Base-by-base conservation (phyloP, 2,888 invertebrate genomes). In the Callimorpha dominula region DNA sequence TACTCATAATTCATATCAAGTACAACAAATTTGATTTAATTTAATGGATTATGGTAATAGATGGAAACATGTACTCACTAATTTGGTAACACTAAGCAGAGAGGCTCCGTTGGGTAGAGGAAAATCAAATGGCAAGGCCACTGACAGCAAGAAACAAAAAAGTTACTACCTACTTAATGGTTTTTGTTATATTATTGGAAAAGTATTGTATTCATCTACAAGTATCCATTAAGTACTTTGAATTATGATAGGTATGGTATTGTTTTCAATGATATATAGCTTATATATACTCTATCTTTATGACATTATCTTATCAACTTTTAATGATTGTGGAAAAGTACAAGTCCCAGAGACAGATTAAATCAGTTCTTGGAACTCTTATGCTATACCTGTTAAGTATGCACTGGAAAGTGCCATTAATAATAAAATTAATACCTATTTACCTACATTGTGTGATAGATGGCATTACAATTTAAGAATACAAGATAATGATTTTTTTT, bases 71-170 rank as follows among this genome's bases (percentile, higher is more conserved):
- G 60, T 68, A 77, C 75, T 77, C 49, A 75, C 69, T 60, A 68
- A 73, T 78, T 76, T 69, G 74, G 75, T 72, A 77, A 74, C 69
- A 75, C 62, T 42, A 40, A 80, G 75, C 60, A 40, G 71, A 79
- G 81, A 80, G 85, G 83, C 79, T 74, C 76, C 77, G 71, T 14
- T 71, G 83, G 85, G 80, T 81, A 71, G 31, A 76, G 57, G 71
- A 72, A 68, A 75, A 75, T 76, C 73, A 81, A 79, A 77, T 73
- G 69, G 68, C 81, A 84, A 83, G 83, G 83, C 77, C 83, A 79
- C 70, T 63, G 74, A 66, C 68, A 76, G 62, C 46, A 63, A 70
- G 57, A 65, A 63, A 72, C 73, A 73, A 73, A 69, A 46, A 65
- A 71, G 60, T 57, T 70, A 64, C n/a, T 67, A 42, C 62, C 52